Conservation (phyloP, 64 coral and sea anemone genomes). For the Montipora efflorescens region DNA sequence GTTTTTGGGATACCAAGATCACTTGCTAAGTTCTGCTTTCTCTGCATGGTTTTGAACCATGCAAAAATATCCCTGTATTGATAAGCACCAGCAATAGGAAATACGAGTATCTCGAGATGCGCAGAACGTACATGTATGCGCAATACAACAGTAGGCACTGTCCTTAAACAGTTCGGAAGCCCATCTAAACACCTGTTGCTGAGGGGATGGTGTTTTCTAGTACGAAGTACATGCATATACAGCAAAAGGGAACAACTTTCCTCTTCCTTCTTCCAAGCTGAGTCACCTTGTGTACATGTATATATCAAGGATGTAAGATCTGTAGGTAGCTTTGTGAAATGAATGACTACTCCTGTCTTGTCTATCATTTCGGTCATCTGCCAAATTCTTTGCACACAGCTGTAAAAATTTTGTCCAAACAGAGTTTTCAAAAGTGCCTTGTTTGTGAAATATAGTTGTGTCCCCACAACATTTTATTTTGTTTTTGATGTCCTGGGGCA, state of each 20-base stretch:
- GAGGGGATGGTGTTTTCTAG: background rate
- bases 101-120: no score
- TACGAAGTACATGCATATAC: background rate
- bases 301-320: background rate
- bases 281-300: background rate
- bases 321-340: background rate
- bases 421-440: background rate
- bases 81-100: no score
- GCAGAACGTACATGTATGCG: no score
- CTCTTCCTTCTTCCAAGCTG: background rate
- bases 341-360: background rate
- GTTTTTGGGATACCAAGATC: no score
- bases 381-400: background rate
- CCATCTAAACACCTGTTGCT: background rate
- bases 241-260: background rate
- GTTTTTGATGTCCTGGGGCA: background rate
- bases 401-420: background rate
- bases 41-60: no score
- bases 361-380: background rate
- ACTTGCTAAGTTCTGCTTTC: no score
- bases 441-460: background rate
- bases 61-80: no score
- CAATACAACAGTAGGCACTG: no score
- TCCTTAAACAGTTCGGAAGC: background rate
- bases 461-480: background rate